Percentiles rank a stretch among this genome's conserved stretches.
phyloP scores from a whole-genome alignment of 2,797 vertebrate genomes.

The Balearica regulorum region DNA sequence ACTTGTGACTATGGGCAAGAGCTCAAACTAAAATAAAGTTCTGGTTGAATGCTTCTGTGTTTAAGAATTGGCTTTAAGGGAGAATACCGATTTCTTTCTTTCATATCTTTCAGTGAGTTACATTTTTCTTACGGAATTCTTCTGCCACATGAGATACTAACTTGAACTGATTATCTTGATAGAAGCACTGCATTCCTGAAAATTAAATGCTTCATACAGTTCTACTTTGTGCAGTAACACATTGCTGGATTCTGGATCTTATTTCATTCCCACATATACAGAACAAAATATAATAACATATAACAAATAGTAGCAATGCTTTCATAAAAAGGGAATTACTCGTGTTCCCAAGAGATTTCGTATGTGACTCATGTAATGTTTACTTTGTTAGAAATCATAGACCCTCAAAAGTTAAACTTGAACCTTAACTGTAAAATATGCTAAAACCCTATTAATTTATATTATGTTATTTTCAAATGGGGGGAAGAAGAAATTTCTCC shows the following conservation, averaged over 20 bases:
- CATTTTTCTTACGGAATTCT: background rate
- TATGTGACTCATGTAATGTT: background rate
- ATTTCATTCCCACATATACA: background rate
- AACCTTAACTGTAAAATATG: slow-evolving; percentile 19
- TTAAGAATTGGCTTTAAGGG: background rate
- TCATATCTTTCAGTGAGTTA: background rate
- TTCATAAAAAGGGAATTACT: background rate
- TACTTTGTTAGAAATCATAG: background rate
- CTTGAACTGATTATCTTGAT: slow-evolving; percentile 8
- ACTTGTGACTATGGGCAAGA: background rate
- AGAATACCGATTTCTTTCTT: background rate
- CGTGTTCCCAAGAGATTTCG: background rate
- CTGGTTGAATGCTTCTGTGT: background rate
- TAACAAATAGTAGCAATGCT: background rate
- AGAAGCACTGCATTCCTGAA: slow-evolving; percentile 2
- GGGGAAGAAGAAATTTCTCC: slow-evolving; percentile 5
- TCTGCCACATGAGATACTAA: background rate
- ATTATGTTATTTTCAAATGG: slow-evolving; percentile 37
- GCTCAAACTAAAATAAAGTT: background rate
- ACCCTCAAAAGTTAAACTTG: slow-evolving; percentile 22
- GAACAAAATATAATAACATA: background rate
- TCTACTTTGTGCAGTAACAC: background rate
- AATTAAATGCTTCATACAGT: slow-evolving; percentile 28
- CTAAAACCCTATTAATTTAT: slow-evolving; percentile 25
- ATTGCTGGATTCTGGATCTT: background rate